phyloP scores from a whole-genome alignment of 2,888 invertebrate genomes.

The Encarsia formosa region DNA sequence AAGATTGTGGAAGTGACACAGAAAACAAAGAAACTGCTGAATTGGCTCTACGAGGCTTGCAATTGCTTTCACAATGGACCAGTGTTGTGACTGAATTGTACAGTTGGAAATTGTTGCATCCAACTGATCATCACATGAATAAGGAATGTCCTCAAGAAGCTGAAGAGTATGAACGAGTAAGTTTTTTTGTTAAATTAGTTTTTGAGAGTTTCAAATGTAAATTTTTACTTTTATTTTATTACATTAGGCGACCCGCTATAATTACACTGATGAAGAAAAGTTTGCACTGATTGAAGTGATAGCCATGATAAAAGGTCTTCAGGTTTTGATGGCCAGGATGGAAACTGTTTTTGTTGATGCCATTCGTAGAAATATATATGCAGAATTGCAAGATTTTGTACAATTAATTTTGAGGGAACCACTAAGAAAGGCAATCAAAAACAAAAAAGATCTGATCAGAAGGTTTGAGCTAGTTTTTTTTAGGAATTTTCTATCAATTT shows the following conservation, averaged over 20 bases:
- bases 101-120: conserved; percentile 97
- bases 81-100: conserved; percentile 93
- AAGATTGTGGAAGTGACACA: conserved; percentile 84
- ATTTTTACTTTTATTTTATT: conserved; percentile 19
- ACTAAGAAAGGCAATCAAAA: conserved; percentile 92
- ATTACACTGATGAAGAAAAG: conserved; percentile 96
- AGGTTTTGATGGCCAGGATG: conserved; percentile 94
- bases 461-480: conserved; percentile 53
- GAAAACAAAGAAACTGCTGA: conserved; percentile 91
- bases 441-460: conserved; percentile 92
- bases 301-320: conserved; percentile 98
- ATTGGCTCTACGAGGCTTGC: conserved; percentile 86
- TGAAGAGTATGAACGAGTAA: conserved; percentile 93
- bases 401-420: conserved; percentile 87
- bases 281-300: conserved; percentile 97
- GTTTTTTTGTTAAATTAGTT: conserved; percentile 25
- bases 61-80: conserved; percentile 94
- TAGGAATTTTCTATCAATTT: conserved; percentile 2
- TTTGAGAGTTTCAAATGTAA: background rate
- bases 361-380: conserved; percentile 86
- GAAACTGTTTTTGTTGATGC: conserved; percentile 94
- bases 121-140: conserved; percentile 95
- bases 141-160: conserved; percentile 92
- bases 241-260: conserved; percentile 86
- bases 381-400: conserved; percentile 95